Evolutionary conservation across 2,797 vertebrate species (phyloP).

Genomic region (Dendrocincla tyrannina): DNA sequence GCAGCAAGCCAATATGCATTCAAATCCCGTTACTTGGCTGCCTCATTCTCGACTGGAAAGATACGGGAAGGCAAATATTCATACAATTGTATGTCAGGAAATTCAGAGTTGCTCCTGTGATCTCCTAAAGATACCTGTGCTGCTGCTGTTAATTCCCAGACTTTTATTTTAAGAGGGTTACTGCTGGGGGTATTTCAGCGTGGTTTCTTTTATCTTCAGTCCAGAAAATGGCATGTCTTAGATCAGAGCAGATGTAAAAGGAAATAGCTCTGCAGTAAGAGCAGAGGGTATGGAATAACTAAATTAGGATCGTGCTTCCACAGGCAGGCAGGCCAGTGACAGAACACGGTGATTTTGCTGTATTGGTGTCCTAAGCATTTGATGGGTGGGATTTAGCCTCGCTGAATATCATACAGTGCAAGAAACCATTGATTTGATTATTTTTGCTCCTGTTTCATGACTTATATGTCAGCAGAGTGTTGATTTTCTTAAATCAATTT

Average conservation of each 20-base stretch:
- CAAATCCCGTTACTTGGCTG: constrained; percentile 71
- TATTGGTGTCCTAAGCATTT: background rate
- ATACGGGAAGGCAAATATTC: constrained; percentile 8
- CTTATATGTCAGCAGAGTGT: background rate
- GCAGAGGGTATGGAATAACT: constrained; percentile 4
- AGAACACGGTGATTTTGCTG: background rate
- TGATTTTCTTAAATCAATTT: background rate
- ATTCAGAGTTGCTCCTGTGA: constrained; percentile 6
- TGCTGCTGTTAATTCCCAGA: background rate
- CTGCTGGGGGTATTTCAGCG: background rate
- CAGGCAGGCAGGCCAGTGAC: background rate
- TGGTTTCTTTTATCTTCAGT: constrained; percentile 14
- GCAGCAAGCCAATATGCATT: constrained; percentile 51
- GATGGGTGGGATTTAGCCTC: background rate
- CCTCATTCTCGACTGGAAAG: constrained; percentile 48
- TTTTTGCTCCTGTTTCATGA: constrained; percentile 1
- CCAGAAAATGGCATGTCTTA: background rate
- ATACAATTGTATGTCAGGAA: background rate
- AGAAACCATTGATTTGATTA: background rate
- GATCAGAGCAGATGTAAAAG: background rate
- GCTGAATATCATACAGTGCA: background rate
- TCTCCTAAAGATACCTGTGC: background rate
- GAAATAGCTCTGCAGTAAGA: constrained; percentile 12
- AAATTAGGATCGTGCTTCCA: constrained; percentile 23
- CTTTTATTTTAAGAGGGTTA: constrained; percentile 17